phyloP scores from a whole-genome alignment of 2,797 vertebrate genomes.

The Premnoplex brunnescens region DNA sequence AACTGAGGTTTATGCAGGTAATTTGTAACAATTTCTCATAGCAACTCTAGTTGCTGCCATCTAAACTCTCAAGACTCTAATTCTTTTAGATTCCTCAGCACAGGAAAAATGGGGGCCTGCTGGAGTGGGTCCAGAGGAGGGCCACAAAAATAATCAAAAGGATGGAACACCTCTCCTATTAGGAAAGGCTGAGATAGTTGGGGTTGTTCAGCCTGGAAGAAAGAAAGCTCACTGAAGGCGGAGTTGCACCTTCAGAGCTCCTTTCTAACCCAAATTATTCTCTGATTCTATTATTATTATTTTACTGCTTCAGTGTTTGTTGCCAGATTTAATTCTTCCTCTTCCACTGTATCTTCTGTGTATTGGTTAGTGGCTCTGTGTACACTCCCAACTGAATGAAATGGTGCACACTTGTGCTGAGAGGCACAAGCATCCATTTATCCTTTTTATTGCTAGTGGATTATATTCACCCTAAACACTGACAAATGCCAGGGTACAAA shows the following conservation, averaged over 20 bases:
- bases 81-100: neutral
- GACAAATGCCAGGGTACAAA: neutral
- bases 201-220: neutral
- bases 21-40: neutral
- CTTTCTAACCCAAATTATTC: neutral
- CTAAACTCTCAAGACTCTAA: neutral
- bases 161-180: neutral
- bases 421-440: neutral
- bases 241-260: neutral
- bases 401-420: neutral
- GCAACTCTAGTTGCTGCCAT: neutral
- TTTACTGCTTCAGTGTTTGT: neutral
- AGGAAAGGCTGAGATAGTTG: neutral
- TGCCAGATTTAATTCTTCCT: neutral
- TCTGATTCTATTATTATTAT: neutral
- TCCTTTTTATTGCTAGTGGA: neutral
- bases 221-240: neutral
- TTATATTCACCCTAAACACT: neutral
- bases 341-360: neutral
- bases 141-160: neutral
- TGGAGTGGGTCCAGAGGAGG: neutral
- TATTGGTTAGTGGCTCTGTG: neutral
- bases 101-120: rapidly evolving
- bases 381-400: neutral
- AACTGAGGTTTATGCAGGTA: neutral